phyloP scores from a whole-genome alignment of 2,888 invertebrate genomes.

The Hemithea aestivaria region DNA sequence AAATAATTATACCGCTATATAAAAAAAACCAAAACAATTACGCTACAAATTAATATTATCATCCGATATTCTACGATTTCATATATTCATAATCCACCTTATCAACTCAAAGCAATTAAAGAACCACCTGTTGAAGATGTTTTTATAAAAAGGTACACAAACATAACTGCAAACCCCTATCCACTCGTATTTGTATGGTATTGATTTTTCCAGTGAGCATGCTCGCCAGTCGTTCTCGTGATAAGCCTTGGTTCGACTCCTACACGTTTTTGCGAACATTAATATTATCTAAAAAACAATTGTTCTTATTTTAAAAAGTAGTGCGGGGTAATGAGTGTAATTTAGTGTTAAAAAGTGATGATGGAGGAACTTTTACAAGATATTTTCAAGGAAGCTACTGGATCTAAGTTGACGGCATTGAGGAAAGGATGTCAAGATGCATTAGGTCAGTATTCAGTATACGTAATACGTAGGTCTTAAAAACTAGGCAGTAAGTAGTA shows the following conservation, averaged over 20 bases:
- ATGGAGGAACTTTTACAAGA: constrained; percentile 93
- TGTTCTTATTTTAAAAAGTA: constrained; percentile 9
- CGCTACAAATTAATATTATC: no score
- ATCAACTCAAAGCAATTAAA: constrained; percentile 3
- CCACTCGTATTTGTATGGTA: constrained; percentile 35
- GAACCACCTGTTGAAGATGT: constrained; percentile 54
- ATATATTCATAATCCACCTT: background rate
- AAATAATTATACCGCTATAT: no score
- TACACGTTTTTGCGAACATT: constrained; percentile 34
- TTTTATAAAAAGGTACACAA: constrained; percentile 33
- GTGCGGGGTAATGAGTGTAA: constrained; percentile 13
- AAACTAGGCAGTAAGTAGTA: no score
- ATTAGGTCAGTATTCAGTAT: constrained; percentile 78
- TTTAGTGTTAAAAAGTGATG: constrained; percentile 1
- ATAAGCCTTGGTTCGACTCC: constrained; percentile 56
- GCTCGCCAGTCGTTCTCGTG: constrained; percentile 45
- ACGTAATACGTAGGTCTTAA: no score
- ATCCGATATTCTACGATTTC: no score
- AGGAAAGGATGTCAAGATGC: constrained; percentile 92
- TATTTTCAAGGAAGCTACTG: constrained; percentile 90
- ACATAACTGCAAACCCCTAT: constrained; percentile 20
- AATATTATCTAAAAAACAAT: constrained; percentile 1
- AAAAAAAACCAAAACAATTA: no score
- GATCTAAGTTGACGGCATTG: constrained; percentile 86
- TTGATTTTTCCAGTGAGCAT: constrained; percentile 72